Percentiles rank a stretch among this genome's conserved stretches.
These are phyloP conservation scores for Magallana gigas DNA, from an alignment of 1,140 invertebrate genomes.

Conservation along the genomic window DNA sequence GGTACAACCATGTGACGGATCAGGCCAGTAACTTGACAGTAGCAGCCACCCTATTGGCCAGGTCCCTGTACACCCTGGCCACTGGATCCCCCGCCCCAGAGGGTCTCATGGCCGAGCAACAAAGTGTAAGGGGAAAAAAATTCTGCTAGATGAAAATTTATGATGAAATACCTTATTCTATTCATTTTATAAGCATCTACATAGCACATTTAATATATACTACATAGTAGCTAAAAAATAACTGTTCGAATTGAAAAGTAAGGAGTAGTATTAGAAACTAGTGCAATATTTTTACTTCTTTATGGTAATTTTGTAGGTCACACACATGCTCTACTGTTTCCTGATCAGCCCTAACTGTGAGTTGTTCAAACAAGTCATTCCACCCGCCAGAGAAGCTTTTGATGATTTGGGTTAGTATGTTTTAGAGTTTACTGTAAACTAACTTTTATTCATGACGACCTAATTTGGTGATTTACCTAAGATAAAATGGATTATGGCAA, in stretches of 20 bases:
- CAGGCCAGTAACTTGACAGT: constrained; percentile 64
- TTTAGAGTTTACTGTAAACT: neutral
- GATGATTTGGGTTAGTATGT: neutral
- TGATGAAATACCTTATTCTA: too few relatives aligned
- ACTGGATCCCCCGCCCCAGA: constrained; percentile 59
- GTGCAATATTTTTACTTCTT: too few relatives aligned
- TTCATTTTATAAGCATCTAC: too few relatives aligned
- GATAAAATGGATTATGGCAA: too few relatives aligned
- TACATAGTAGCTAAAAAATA: too few relatives aligned
- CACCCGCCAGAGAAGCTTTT: constrained; percentile 20
- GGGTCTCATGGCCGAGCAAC: constrained; percentile 49
- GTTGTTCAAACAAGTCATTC: constrained; percentile 80
- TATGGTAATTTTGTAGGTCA: constrained; percentile 43
- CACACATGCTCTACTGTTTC: constrained; percentile 84
- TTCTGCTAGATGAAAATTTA: too few relatives aligned
- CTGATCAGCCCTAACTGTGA: constrained; percentile 86
- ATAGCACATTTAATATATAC: too few relatives aligned
- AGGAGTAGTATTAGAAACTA: too few relatives aligned
- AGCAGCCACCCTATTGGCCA: constrained; percentile 69
- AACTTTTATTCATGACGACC: too few relatives aligned
- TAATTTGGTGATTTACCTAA: too few relatives aligned
- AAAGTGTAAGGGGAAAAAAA: constrained; percentile 52
- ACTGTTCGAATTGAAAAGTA: too few relatives aligned
- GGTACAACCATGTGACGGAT: constrained; percentile 63
- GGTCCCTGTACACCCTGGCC: constrained; percentile 66